phyloP scores from a whole-genome alignment of 2,888 invertebrate genomes.

The Augochlorella aurata region DNA sequence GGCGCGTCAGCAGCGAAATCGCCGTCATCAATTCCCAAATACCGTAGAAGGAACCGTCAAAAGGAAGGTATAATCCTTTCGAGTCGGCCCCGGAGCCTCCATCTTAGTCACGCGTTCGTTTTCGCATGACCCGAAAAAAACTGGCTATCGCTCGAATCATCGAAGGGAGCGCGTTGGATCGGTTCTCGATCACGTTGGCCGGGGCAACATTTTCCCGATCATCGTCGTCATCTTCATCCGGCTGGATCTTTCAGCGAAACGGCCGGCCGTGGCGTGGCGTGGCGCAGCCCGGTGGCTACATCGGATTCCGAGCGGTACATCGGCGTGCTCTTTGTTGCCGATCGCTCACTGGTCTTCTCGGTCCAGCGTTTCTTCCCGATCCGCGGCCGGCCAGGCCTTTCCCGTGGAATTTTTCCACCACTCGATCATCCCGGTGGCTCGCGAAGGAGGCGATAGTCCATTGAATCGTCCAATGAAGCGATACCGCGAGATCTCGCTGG shows the following conservation, averaged over 20 bases:
- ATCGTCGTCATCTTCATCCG: conserved; percentile 48
- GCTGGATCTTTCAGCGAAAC: conserved; percentile 35
- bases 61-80: conserved; percentile 16
- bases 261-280: too few species aligned
- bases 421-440: conserved; percentile 60
- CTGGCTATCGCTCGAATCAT: neutral
- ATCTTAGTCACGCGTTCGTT: conserved; percentile 10
- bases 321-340: conserved; percentile 67
- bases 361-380: conserved; percentile 51
- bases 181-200: neutral
- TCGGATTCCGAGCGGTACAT: conserved; percentile 61
- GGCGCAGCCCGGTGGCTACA: conserved; percentile 52
- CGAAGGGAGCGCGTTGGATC: neutral
- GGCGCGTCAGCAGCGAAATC: conserved; percentile 24
- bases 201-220: conserved; percentile 27
- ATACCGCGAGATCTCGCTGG: conserved; percentile 73
- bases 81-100: neutral
- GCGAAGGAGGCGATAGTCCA: conserved; percentile 72
- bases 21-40: conserved; percentile 30
- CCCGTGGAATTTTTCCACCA: conserved; percentile 68
- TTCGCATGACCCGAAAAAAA: conserved; percentile 8
- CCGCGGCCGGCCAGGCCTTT: conserved; percentile 47
- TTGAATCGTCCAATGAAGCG: conserved; percentile 74
- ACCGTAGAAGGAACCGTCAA: conserved; percentile 9
- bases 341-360: conserved; percentile 65